These are phyloP conservation scores for Phalacrocorax brasilianus DNA, from an alignment of 2,113 vertebrate species.

Conservation along the genomic window DNA sequence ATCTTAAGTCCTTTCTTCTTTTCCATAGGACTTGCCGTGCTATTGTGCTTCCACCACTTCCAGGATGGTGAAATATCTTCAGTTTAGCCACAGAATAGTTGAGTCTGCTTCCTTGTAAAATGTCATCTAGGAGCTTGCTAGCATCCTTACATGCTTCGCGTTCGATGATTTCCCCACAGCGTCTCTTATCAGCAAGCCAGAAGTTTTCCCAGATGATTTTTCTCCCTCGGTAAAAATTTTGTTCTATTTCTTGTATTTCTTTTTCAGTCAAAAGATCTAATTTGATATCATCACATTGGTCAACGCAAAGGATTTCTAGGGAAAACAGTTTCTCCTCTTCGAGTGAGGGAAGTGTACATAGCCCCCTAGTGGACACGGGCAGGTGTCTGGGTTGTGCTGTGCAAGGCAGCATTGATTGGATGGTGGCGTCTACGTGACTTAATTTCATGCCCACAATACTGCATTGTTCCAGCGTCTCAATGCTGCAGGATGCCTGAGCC, in stretches of 20 bases:
- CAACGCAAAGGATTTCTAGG: constrained; percentile 75
- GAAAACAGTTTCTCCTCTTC: constrained; percentile 78
- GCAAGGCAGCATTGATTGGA: constrained; percentile 64
- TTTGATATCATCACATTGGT: constrained; percentile 76
- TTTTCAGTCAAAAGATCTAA: constrained; percentile 42
- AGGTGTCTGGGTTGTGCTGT: constrained; percentile 56
- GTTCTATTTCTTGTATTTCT: constrained; percentile 70
- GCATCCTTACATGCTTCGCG: constrained; percentile 74
- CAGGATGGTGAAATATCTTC: constrained; percentile 85
- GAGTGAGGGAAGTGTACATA: constrained; percentile 66
- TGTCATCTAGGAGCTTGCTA: constrained; percentile 50
- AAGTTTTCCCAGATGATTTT: constrained; percentile 82
- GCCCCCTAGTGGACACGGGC: constrained; percentile 65
- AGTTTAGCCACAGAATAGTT: constrained; percentile 68
- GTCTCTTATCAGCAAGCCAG: constrained; percentile 78
- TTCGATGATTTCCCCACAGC: constrained; percentile 77
- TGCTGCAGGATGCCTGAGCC: constrained; percentile 73
- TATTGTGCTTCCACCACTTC: constrained; percentile 86
- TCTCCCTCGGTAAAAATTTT: constrained; percentile 77
- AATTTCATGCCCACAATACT: constrained; percentile 83
- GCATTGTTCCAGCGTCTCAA: constrained; percentile 52
- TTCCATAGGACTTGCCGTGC: constrained; percentile 84
- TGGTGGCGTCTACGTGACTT: constrained; percentile 77
- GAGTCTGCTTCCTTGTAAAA: constrained; percentile 5
- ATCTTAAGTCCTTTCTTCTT: constrained; percentile 73